These are phyloP conservation scores for Coreoperca whiteheadi DNA, from an alignment of 2,113 vertebrate genomes.

Conservation along the genomic window DNA sequence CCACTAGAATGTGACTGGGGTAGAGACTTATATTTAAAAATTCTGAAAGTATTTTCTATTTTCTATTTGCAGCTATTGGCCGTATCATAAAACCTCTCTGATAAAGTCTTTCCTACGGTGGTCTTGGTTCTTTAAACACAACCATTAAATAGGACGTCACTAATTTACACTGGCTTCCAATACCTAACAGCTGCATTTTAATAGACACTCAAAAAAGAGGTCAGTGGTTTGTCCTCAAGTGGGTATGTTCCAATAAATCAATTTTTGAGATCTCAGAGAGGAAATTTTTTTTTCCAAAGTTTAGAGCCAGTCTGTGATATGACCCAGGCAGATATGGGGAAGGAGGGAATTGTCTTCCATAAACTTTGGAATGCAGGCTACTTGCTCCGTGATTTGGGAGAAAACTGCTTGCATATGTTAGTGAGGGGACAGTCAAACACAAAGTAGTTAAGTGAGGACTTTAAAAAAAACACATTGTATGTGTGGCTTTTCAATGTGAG, in stretches of 20 bases:
- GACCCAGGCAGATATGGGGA: conserved; percentile 34
- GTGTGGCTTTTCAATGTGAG: conserved; percentile 18
- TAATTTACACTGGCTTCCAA: conserved; percentile 18
- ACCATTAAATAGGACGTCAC: not conserved
- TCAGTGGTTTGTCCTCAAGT: conserved; percentile 2
- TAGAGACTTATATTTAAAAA: not conserved
- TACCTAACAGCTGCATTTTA: conserved; percentile 1
- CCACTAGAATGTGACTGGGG: not conserved
- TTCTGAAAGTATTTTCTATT: not conserved
- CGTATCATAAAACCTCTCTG: not conserved
- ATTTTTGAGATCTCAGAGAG: conserved; percentile 3
- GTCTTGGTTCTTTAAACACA: not conserved
- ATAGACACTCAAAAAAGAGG: conserved; percentile 2
- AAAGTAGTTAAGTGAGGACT: conserved; percentile 35
- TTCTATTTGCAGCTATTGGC: not conserved
- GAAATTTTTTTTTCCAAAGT: conserved; percentile 34
- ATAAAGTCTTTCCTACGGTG: not conserved
- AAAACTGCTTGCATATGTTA: conserved; percentile 69
- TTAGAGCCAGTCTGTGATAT: conserved; percentile 43
- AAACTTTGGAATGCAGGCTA: conserved; percentile 69
- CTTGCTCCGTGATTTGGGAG: conserved; percentile 35
- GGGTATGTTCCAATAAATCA: conserved; percentile 28
- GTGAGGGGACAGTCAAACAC: conserved; percentile 41
- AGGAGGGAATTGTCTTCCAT: conserved; percentile 58
- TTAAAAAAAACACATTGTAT: conserved; percentile 14